Evolutionary conservation across 2,888 invertebrate genomes (phyloP), one percentile per base, ranked within the genome.

Genomic region (Dorcus parallelipipedus): DNA sequence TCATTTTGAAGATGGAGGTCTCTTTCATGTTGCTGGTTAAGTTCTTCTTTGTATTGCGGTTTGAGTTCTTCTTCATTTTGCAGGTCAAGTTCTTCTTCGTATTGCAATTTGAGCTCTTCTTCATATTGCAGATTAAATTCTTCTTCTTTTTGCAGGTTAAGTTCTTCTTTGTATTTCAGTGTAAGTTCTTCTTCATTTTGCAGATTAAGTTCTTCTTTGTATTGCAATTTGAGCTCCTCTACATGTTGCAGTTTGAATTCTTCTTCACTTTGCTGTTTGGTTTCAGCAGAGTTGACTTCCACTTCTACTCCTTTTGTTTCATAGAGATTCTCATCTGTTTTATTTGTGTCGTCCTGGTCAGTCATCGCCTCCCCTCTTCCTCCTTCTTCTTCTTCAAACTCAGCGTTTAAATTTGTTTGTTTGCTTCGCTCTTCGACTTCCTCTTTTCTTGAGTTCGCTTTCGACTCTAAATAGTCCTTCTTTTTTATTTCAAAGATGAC

Each of bases 321-420:
- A 20, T 20, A 20, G 2, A 3, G 20, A 20, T 20, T 20, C 20
- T 20, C 20, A 2, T 20, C 20, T 20, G 20, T 20, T 3, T 3
- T 20, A 20, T 20, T 20, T 20, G 20, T 3, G 0, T 20, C 2
- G 20, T 20, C 20, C 20, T 20, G 0, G 20, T 20, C 20, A 20
- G 20, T 33, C 1, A n/a, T 3, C 48, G 17, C 39, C 45, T 60
- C 38, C 58, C 62, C n/a, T 62, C 48, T 52, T 64, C 64, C 52
- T 64, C 64, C 52, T 57, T 64, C 52, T 62, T 65, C 52, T 65
- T 64, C 38, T 49, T 71, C 66, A 2, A 20, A 20, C 20, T 20
- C 20, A 20, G 20, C 20, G 20, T 2, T 20, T 20, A 20, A 3
- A 20, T 20, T 20, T 20, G 20, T 20, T 20, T 20, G 20, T 20